These are phyloP conservation scores for Agrotis clavis DNA, from an alignment of 2,888 invertebrate species.

Conservation along the genomic window DNA sequence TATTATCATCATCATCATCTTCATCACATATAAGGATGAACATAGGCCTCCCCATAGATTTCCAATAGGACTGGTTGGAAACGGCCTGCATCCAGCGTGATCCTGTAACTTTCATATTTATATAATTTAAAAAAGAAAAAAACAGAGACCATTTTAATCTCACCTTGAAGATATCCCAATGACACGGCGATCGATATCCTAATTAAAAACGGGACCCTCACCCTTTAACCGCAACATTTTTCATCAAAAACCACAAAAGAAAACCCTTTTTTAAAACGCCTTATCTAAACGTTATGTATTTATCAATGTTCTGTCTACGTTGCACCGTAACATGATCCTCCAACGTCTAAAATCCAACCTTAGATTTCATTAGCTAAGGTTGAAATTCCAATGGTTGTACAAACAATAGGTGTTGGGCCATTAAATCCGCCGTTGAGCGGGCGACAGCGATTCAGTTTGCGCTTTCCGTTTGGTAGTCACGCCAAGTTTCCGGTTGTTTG, in stretches of 20 bases:
- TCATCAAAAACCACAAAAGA: constrained; percentile 66
- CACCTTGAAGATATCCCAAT: constrained; percentile 21
- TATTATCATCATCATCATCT: too few relatives aligned
- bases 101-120: too few relatives aligned
- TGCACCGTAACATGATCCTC: constrained; percentile 46
- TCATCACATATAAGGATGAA: too few relatives aligned
- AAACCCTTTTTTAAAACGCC: constrained; percentile 62
- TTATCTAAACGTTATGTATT: constrained; percentile 68
- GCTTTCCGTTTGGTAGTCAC: constrained; percentile 63
- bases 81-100: too few relatives aligned
- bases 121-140: neutral
- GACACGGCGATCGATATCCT: constrained; percentile 58
- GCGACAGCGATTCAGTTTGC: constrained; percentile 65
- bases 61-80: too few relatives aligned
- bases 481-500: constrained; percentile 64
- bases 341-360: constrained; percentile 7
- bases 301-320: constrained; percentile 63
- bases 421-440: constrained; percentile 56
- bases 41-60: too few relatives aligned
- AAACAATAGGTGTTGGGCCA: constrained; percentile 62
- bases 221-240: constrained; percentile 63
- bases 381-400: constrained; percentile 10
- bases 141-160: neutral
- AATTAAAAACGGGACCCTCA: constrained; percentile 60
- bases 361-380: neutral